Evolutionary conservation across 2,113 vertebrate species (phyloP).

Genomic region (Notiomystis cincta): DNA sequence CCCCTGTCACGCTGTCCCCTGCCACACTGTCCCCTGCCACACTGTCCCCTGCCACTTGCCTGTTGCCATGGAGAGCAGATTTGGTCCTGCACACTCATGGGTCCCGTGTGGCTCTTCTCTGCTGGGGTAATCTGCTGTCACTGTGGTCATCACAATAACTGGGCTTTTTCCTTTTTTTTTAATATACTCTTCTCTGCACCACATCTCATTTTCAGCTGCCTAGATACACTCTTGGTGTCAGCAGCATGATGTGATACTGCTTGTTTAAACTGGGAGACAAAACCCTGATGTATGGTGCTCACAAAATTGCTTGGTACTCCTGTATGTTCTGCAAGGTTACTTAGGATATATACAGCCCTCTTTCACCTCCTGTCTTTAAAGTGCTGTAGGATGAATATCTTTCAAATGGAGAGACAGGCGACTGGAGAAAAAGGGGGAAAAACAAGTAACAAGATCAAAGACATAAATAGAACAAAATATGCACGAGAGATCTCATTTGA

Average conservation of each 20-base stretch:
- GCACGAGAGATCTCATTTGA: constrained; percentile 74
- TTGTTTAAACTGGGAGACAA: not conserved
- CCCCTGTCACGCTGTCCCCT: not conserved
- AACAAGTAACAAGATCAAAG: constrained; percentile 78
- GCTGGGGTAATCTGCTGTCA: constrained; percentile 57
- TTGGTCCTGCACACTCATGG: constrained; percentile 63
- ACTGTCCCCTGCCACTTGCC: not conserved
- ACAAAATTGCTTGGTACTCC: not conserved
- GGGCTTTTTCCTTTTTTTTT: not conserved
- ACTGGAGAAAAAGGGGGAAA: not conserved
- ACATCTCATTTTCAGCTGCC: constrained; percentile 33
- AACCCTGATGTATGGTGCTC: not conserved
- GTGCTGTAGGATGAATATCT: constrained; percentile 53
- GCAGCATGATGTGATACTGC: not conserved
- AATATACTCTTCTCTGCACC: constrained; percentile 6
- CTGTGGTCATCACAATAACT: constrained; percentile 32
- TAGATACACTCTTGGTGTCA: constrained; percentile 1
- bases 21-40: not conserved
- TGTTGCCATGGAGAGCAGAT: constrained; percentile 74
- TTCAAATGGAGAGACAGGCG: constrained; percentile 63
- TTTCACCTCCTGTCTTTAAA: constrained; percentile 68
- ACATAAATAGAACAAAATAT: constrained; percentile 80
- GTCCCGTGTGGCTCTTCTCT: constrained; percentile 46
- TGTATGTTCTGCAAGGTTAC: constrained; percentile 25
- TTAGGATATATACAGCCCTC: constrained; percentile 3